Evolutionary conservation across 2,797 vertebrate genomes (phyloP).

Genomic region (Euthynnus affinis): DNA sequence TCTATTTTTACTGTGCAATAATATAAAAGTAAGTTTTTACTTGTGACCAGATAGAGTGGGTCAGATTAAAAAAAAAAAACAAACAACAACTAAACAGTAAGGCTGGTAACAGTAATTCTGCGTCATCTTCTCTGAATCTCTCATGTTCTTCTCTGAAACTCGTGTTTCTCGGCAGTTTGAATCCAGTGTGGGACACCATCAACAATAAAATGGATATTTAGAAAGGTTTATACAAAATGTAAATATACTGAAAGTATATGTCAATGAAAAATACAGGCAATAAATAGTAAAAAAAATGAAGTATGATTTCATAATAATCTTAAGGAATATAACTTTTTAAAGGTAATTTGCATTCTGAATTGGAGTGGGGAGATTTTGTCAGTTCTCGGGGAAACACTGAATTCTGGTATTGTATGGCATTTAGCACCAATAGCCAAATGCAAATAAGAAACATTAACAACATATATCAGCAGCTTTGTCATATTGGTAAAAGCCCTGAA

Average conservation of each 20-base stretch:
- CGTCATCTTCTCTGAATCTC: no score
- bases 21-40: not conserved
- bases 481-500: not conserved
- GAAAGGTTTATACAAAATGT: not conserved
- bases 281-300: not conserved
- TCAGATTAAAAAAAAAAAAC: no score
- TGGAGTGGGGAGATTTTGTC: not conserved
- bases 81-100: no score
- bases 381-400: no score
- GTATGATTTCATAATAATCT: not conserved
- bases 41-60: not conserved
- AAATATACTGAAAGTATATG: not conserved
- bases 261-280: not conserved
- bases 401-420: no score
- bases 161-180: no score
- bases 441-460: not conserved
- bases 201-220: not conserved
- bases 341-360: not conserved
- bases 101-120: no score
- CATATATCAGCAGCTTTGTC: not conserved
- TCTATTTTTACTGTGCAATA: fast-evolving
- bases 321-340: not conserved
- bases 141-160: no score
- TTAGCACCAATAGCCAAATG: no score
- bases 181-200: not conserved